Evolutionary conservation across 2,797 vertebrate genomes (phyloP), one percentile per base, ranked within the genome.

Genomic region (Prunella strophiata): DNA sequence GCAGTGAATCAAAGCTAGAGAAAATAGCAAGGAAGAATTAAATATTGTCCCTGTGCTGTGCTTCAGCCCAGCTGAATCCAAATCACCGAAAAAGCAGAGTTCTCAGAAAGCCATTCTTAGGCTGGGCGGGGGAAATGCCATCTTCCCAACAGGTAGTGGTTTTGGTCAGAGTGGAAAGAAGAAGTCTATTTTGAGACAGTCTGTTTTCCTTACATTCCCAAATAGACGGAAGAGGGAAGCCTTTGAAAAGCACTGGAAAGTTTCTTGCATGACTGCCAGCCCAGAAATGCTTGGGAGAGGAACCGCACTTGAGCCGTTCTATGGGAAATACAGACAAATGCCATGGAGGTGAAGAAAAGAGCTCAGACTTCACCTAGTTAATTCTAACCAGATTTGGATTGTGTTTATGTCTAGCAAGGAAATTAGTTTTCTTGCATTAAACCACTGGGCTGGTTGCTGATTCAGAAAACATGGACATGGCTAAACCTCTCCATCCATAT

Each of bases 1-100:
- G 85, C 88, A 93, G 58, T 91, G 85, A 90, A 92, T 90, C 85
- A 96, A 94, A 94, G 83, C 83, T 88, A 81, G 51, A 95, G 80
- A 93, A 95, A 93, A 95, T 81, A 90, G 73, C 63, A 89, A 84
- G 66, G 74, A 89, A 91, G 47, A 89, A 91, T 93, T 94, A 90
- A 95, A 88, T 86, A 91, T 88, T 81, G 66, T 73, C 77, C 66
- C 73, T 79, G 36, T 63, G 34, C 73, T 90, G 32, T 76, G 79
- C 79, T 89, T 84, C 85, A 93, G 57, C 59, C 63, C 77, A 70
- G 63, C 63, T 88, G 80, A 95, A 89, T 86, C 73, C 59, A 92
- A 96, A 94, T 88, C 48, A 40, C 51, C 3, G 16, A n/a, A 59
- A 63, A 91, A 76, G 45, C 42, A 91, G 55, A 81, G 59, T 55